Percentiles rank a stretch among this genome's conserved stretches.
These are phyloP conservation scores for Pygoscelis adeliae DNA, from an alignment of 2,113 vertebrate genomes.

Conservation along the genomic window DNA sequence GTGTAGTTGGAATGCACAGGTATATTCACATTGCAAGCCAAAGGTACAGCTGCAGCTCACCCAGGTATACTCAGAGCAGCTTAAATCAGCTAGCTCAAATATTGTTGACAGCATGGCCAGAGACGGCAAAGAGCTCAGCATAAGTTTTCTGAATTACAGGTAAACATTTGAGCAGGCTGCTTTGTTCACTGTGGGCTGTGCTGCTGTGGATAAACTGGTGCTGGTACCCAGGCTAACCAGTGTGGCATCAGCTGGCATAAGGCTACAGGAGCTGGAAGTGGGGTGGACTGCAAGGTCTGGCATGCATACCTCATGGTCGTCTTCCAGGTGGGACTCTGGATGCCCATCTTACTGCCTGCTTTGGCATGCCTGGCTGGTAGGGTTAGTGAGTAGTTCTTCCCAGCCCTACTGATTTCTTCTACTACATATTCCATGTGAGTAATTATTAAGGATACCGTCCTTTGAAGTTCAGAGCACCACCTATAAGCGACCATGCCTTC, in stretches of 20 bases:
- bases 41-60: background rate
- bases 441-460: background rate
- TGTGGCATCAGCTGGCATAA: background rate
- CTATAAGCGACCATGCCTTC: background rate
- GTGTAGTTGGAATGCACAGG: background rate
- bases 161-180: background rate
- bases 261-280: background rate
- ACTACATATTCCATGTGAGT: background rate
- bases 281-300: background rate
- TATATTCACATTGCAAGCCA: background rate
- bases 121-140: background rate
- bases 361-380: background rate
- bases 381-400: background rate
- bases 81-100: background rate
- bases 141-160: background rate
- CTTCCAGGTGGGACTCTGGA: background rate
- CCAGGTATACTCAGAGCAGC: background rate
- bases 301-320: background rate
- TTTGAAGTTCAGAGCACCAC: background rate
- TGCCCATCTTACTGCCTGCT: background rate
- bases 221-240: background rate
- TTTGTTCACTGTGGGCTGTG: background rate
- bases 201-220: background rate
- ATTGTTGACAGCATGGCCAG: accelerated
- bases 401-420: background rate